Base-by-base conservation (phyloP, 2,888 invertebrate species). In the Cartodere bifasciata region DNA sequence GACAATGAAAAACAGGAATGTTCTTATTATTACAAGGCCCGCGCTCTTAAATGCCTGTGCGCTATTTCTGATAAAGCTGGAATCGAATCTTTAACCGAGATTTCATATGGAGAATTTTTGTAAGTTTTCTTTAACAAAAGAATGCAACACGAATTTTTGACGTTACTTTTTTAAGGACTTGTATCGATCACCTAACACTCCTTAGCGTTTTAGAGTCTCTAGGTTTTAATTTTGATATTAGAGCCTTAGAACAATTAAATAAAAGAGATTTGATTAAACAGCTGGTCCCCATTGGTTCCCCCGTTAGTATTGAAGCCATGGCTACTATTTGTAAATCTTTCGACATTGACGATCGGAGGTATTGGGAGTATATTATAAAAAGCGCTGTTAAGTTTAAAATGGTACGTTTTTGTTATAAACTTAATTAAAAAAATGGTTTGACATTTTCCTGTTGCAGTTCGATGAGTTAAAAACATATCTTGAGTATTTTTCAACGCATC, bases 31-130 rank as follows among this genome's bases (percentile, higher is more conserved):
- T 37, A 26, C 20, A 39, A 21, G 35, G 48, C 41, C 3, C 42
- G 40, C 21, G 44, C 46, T 23, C 35, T 56, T 30, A 55, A 50
- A 42, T 53, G 55, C 38, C 47, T 54, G 13, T 47, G 45, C 13
- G 43, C 42, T n/a, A 50, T 56, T 30, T 39, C 50, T 1, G 45
- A 50, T 37, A 29, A 30, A 12, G 39, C 40, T 10, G 46, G 40
- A 2, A 44, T 57, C n/a, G 39, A 13, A 21, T 12, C 16, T 6
- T 33, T 49, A 23, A 45, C 46, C 0, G 38, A 39, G 6, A 32
- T 37, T 12, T 32, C 40, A 4, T 46, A 46, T 25, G 37, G 45
- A 4, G 46, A 43, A 21, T 45, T 53, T 31, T 34, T 42, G 55
- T 54, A 42, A 47, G 21, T 40, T 10, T 37, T 40, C 24, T 41